Conservation (phyloP, 2,113 vertebrate genomes). For the Plecotus auritus region DNA sequence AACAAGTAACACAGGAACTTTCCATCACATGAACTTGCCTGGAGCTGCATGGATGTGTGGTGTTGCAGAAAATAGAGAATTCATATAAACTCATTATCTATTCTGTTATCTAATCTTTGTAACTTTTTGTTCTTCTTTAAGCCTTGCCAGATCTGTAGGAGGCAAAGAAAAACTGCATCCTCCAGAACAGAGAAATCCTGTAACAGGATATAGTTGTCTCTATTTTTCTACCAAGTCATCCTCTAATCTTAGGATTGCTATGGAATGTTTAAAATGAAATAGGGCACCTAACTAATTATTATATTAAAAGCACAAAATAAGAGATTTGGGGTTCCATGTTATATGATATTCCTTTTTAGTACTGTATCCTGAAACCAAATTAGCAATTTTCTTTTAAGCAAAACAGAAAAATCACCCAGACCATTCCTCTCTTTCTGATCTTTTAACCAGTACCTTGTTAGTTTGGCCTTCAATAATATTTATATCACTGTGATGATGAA, state of each 20-base stretch:
- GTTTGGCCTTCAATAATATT: neutral
- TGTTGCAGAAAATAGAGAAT: neutral
- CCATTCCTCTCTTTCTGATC: neutral
- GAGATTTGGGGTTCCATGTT: neutral
- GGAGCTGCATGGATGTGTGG: neutral
- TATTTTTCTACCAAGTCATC: neutral
- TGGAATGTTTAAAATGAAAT: conserved; percentile 28
- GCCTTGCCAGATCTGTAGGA: neutral
- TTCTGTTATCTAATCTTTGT: neutral
- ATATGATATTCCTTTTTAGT: neutral
- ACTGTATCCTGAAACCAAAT: neutral
- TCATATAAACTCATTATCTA: neutral
- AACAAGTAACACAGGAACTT: neutral
- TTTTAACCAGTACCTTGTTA: neutral
- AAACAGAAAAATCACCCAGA: neutral
- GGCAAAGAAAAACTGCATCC: neutral
- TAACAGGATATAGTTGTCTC: neutral
- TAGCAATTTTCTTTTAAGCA: neutral
- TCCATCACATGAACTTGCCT: neutral
- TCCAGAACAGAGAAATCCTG: neutral
- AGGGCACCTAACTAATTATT: neutral
- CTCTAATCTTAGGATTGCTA: neutral
- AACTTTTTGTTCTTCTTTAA: neutral
- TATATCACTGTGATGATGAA: neutral
- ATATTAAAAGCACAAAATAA: neutral